Evolutionary conservation across 2,888 invertebrate genomes (phyloP).

Genomic region (Syritta pipiens): DNA sequence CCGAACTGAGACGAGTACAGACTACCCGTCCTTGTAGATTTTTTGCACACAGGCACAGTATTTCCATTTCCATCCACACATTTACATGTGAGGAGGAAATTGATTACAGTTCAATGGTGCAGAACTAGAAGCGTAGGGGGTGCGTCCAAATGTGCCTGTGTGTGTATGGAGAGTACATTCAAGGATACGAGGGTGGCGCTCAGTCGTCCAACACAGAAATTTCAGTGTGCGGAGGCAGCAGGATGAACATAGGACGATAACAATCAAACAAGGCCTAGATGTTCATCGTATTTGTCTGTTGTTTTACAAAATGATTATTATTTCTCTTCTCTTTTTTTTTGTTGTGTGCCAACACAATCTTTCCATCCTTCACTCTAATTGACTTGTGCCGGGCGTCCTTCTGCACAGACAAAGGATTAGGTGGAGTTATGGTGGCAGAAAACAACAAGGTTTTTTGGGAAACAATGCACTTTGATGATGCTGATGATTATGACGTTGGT

Average conservation of each 20-base stretch:
- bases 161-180: slow-evolving; percentile 23
- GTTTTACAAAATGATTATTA: slow-evolving; percentile 51
- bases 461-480: slow-evolving; percentile 24
- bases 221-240: slow-evolving; percentile 13
- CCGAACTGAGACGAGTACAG: too few relatives aligned
- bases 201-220: slow-evolving; percentile 52
- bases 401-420: background rate
- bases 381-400: slow-evolving; percentile 8
- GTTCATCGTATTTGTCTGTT: slow-evolving; percentile 21
- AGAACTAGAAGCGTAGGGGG: slow-evolving; percentile 48
- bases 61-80: too few relatives aligned
- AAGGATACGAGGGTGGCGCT: slow-evolving; percentile 30
- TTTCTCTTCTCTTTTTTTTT: background rate
- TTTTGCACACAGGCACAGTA: too few relatives aligned
- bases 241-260: slow-evolving; percentile 27
- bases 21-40: too few relatives aligned
- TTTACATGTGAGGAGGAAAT: slow-evolving; percentile 63
- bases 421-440: slow-evolving; percentile 1
- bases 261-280: slow-evolving; percentile 46
- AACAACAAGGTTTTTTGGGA: slow-evolving; percentile 32
- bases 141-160: slow-evolving; percentile 8
- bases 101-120: slow-evolving; percentile 71
- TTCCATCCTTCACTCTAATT: background rate
- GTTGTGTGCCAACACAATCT: background rate
- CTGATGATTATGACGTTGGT: background rate